These are phyloP conservation scores for Odontocerum albicorne DNA, from an alignment of 2,888 invertebrate genomes.

Conservation along the genomic window DNA sequence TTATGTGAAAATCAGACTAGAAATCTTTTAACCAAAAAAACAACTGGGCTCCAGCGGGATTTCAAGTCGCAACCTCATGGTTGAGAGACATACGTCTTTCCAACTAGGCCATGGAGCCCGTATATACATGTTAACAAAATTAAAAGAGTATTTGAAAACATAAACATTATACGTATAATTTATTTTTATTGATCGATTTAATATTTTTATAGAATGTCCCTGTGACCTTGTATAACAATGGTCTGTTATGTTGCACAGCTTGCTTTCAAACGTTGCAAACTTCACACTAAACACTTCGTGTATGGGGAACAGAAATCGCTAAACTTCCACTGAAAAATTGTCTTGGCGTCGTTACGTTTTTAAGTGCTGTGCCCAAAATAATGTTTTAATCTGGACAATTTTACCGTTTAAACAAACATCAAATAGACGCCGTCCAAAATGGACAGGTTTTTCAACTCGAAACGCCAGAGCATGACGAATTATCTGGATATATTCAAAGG, in stretches of 20 bases:
- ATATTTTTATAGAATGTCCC: no score
- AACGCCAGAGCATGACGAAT: constrained; percentile 47
- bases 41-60: no score
- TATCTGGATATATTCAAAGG: constrained; percentile 51
- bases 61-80: no score
- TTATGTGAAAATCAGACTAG: no score
- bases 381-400: constrained; percentile 2
- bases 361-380: neutral
- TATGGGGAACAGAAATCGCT: neutral
- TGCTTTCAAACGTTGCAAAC: neutral
- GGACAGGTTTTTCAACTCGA: constrained; percentile 39
- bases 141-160: no score
- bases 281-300: constrained; percentile 10
- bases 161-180: no score
- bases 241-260: neutral
- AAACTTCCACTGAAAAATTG: no score
- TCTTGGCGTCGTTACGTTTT: constrained; percentile 1
- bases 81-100: no score
- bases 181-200: no score
- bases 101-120: no score
- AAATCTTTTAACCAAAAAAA: no score
- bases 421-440: constrained; percentile 8
- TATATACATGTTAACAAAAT: no score
- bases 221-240: neutral
- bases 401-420: neutral